These are phyloP conservation scores for Haemorhous mexicanus DNA, from an alignment of 2,113 vertebrate species.

Conservation along the genomic window DNA sequence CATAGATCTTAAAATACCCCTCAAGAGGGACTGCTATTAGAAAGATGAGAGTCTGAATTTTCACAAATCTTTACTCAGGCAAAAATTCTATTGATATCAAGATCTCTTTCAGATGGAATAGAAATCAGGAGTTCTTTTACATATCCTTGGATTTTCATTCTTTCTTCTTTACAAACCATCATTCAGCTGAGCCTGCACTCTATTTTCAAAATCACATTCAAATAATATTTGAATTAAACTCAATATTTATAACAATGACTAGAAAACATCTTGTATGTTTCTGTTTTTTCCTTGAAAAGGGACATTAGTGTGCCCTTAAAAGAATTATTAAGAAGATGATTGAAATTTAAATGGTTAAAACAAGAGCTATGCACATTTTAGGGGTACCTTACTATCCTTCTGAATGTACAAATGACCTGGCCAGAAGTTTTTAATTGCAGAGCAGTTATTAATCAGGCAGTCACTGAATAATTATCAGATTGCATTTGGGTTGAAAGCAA, in stretches of 20 bases:
- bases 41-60: not conserved
- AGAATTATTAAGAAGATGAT: not conserved
- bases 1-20: not conserved
- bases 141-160: not conserved
- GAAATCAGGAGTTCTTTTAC: not conserved
- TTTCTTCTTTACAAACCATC: not conserved
- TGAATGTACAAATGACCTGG: not conserved
- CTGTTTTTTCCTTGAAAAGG: not conserved
- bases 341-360: not conserved
- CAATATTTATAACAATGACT: not conserved
- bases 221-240: not conserved
- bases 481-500: constrained; percentile 7
- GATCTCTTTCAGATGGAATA: not conserved
- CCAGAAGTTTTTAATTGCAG: not conserved
- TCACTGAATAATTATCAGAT: constrained; percentile 2
- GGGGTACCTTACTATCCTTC: not conserved
- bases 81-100: not conserved
- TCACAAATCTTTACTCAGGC: constrained; percentile 13
- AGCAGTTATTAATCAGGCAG: not conserved
- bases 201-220: not conserved
- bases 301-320: not conserved
- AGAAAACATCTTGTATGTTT: not conserved
- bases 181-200: not conserved
- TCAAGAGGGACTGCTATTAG: not conserved
- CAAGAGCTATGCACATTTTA: not conserved